Evolutionary conservation across 2,113 vertebrate species (phyloP), one percentile per base, ranked within the genome.

Genomic region (Podiceps cristatus): DNA sequence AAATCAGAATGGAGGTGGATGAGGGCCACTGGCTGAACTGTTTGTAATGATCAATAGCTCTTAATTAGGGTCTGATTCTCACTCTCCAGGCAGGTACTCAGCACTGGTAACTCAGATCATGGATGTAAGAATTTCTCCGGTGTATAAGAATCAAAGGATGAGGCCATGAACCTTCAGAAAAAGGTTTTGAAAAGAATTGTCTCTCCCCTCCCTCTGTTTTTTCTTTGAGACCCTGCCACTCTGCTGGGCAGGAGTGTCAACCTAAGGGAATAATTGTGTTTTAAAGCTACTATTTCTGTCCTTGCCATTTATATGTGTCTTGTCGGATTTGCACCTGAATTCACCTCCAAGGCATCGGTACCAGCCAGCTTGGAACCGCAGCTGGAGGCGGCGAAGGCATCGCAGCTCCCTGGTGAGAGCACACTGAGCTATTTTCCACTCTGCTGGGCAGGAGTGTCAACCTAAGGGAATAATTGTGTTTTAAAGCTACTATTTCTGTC

Each of bases 261-360:
- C 89, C 67, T 75, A 8, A 92, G 81, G 89, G 89, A 95, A 85
- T 91, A 82, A 95, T 67, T 73, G 53, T 91, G 77, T 68, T 96
- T 78, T 75, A 86, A 93, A 87, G 62, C 53, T 68, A 16, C 86
- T 96, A 85, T 96, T 97, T 91, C 86, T 88, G 86, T 91, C 89
- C 67, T 60, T 91, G 89, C 74, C 93, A 88, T 96, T 96, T 96
- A 90, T 95, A 82, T 0, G 4, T n/a, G 45, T 91, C 94, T 91
- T 90, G 94, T 96, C 93, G 93, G 69, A 87, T 96, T 96, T 91
- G 89, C 93, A 95, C 97, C 93, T 95, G 88, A 69, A 89, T 88
- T 90, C 80, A 84, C 93, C 94, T 89, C 66, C 0, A 1, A 93
- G 93, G 86, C 90, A 37, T 53, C 1, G 0, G 76, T 71, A 81